Percentiles rank a stretch among this genome's conserved stretches.
Conservation (phyloP, 2,113 vertebrate genomes). For the Balaeniceps rex region DNA sequence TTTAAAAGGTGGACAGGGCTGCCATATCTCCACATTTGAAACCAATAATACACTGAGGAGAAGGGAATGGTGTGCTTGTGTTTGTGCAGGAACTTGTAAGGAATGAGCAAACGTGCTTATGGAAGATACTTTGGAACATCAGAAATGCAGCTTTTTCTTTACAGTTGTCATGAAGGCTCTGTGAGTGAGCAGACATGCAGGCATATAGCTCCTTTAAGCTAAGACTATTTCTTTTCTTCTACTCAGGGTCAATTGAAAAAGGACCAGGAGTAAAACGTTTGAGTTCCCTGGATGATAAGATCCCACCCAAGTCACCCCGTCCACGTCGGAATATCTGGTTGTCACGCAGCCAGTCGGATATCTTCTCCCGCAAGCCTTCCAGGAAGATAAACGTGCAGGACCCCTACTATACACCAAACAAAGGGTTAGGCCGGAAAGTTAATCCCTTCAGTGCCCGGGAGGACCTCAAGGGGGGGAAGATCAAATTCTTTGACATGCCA, state of each 20-base stretch:
- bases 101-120: background rate
- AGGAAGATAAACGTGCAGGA: conserved; percentile 90
- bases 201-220: background rate
- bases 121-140: background rate
- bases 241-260: conserved; percentile 81
- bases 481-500: conserved; percentile 94
- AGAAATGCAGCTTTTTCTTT: background rate
- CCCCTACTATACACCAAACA: conserved; percentile 85
- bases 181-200: background rate
- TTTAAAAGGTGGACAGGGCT: background rate
- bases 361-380: conserved; percentile 88
- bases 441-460: conserved; percentile 95
- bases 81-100: background rate
- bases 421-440: conserved; percentile 78
- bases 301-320: conserved; percentile 91
- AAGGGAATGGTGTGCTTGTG: background rate
- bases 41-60: background rate
- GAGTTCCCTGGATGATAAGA: conserved; percentile 90
- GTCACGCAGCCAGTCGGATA: conserved; percentile 94
- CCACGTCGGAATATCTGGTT: conserved; percentile 91
- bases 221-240: conserved; percentile 38
- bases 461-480: conserved; percentile 94
- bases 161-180: background rate
- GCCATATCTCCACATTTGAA: background rate
- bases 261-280: conserved; percentile 86